Base-by-base conservation (phyloP, 2,888 invertebrate species). In the Diachrysia chrysitis region DNA sequence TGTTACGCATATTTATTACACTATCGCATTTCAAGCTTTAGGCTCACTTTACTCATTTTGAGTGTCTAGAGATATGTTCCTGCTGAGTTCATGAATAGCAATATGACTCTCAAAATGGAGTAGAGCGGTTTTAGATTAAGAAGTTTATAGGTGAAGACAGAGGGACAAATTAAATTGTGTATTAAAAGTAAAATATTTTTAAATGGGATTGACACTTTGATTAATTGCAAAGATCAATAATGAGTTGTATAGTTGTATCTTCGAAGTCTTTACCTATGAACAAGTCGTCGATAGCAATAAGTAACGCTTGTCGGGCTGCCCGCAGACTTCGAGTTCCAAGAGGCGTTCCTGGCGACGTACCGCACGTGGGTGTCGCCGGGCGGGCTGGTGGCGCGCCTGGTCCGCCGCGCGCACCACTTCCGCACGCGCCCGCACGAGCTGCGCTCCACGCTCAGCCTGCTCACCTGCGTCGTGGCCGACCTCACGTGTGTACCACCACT, bases 331-430 rank as follows among this genome's bases (percentile, higher is more conserved):
- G 96, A 98, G 92, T 99, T 98, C 95, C 98, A 99, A 96, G 99
- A 99, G 96, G 99, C 99, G 76, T 99, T 99, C 95, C 96, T 99
- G 83, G 98, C 99, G 63, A 99, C 99, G 71, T 99, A 99, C 95
- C 96, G 99, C 82, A 99, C 99, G 72, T 99, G 99, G 95, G 97
- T 99, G 89, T 96, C 98, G 70, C 98, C 99, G 25, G 94, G 97
- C 85, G 98, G 98, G 80, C 96, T 99, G 80, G 97, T 99, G 80
- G 97, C 97, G 86, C 98, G 99, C 87, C 95, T 99, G 66, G 97
- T 98, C 87, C 96, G 97, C 87, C 91, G 95, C 77, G 94, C 96
- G 97, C 84, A 98, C 96, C 95, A 97, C 97, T 89, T 96, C 84
- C 86, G 90, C 10, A 73, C 92, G 83, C 88, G 97, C 96, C 88